Conservation (phyloP, 2,888 invertebrate species). For the Salpingus planirostris region DNA sequence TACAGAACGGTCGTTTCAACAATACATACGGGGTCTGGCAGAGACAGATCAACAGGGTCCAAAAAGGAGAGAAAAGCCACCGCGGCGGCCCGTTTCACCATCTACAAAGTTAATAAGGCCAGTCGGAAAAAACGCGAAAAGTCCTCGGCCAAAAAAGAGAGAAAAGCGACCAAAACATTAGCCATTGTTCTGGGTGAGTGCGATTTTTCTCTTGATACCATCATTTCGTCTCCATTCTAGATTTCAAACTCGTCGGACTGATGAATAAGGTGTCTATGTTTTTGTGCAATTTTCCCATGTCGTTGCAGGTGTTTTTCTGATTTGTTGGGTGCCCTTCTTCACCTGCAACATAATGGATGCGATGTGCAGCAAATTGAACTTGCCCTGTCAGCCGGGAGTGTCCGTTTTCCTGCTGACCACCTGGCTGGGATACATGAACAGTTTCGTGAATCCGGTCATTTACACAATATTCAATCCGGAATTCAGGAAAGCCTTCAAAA, state of each 20-base stretch:
- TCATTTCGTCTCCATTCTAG: no score
- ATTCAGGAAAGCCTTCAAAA: constrained; percentile 96
- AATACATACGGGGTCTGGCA: constrained; percentile 32
- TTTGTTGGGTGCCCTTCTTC: constrained; percentile 99
- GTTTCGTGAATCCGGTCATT: constrained; percentile 87
- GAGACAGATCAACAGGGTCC: constrained; percentile 44
- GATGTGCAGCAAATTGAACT: constrained; percentile 78
- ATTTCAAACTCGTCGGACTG: no score
- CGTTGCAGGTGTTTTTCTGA: constrained; percentile 87
- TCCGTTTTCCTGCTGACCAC: constrained; percentile 90
- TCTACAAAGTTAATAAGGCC: constrained; percentile 90
- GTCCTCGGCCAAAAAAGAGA: constrained; percentile 87
- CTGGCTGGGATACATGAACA: constrained; percentile 98
- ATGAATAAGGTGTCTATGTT: no score
- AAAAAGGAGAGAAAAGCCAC: constrained; percentile 70
- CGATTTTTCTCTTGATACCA: no score
- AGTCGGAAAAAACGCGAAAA: constrained; percentile 91
- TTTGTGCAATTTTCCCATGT: no score
- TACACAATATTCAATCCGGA: constrained; percentile 96
- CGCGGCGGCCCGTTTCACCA: constrained; percentile 72
- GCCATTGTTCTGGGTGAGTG: constrained; percentile 93
- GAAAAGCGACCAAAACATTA: constrained; percentile 96
- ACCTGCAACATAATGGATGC: constrained; percentile 96
- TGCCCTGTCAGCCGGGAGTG: constrained; percentile 73
- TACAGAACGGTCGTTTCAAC: constrained; percentile 53